Base-by-base conservation (phyloP, 2,113 vertebrate species). In the Cyprinodon variegatus region DNA sequence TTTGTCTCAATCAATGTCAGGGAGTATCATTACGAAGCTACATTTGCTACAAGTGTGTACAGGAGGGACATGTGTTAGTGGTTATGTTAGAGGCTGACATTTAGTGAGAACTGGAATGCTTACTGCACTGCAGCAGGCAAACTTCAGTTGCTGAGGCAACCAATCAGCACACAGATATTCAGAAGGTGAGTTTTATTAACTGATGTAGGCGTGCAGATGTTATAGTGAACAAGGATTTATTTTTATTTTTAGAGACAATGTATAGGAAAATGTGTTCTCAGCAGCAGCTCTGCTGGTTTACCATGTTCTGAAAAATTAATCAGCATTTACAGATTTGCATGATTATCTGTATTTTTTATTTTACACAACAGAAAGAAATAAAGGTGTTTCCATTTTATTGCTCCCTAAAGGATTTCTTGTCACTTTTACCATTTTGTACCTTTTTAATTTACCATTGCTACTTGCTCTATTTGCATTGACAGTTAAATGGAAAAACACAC, bases 1-100 rank as follows among this genome's bases (percentile, higher is more conserved):
- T 87, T 71, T 70, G 74, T 87, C 86, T 90, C 83, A 88, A 85
- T 90, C 85, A 90, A 69, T 29, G 86, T 88, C 91, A 86, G 14
- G 15, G 38, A 60, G 61, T 74, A 80, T 77, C 69, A 71, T 61
- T 15, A 67, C 40, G 63, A 74, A 75, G 85, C 86, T 71, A 65
- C 85, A 81, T 59, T 72, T 85, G 89, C 84, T 83, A 83, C 63
- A 61, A 15, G 46, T 20, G 45, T 74, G 73, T 69, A 71, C 22
- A 57, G 38, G 41, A 45, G 71, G 65, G 74, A 65, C 65, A 53
- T 22, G 64, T 62, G 60, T 61, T 79, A 83, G 80, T 73, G 62
- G 71, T 85, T 77, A 78, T 67, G 38, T 78, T 78, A 70, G 65
- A 59, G 43, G 62, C 40, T 0, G 61, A 45, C 37, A 40, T 71